A percentile compares a stretch with the other conserved stretches of the same genome.
These are phyloP conservation scores for Plodia interpunctella DNA, from an alignment of 1,140 invertebrate species.

Conservation along the genomic window DNA sequence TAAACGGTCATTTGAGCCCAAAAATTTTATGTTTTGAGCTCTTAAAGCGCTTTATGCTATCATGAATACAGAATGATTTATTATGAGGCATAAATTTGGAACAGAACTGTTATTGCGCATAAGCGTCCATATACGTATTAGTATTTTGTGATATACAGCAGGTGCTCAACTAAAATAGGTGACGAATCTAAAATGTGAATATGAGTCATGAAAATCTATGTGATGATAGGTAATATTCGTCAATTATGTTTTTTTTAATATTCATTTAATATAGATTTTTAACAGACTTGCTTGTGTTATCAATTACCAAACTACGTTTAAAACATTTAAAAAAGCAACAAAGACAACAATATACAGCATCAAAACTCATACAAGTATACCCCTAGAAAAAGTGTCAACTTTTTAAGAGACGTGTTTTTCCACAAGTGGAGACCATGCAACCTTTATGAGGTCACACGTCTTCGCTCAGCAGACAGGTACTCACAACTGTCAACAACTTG, in stretches of 20 bases:
- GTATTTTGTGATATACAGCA: conserved; percentile 2
- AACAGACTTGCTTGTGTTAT: too few species aligned
- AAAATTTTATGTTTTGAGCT: conserved; percentile 18
- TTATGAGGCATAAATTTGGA: conserved; percentile 11
- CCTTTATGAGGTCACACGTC: conserved; percentile 10
- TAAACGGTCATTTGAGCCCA: conserved; percentile 10
- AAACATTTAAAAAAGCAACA: too few species aligned
- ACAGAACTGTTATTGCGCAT: conserved; percentile 7
- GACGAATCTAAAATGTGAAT: not conserved
- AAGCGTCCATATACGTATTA: conserved; percentile 1
- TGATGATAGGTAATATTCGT: not conserved
- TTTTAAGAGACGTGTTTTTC: conserved; percentile 8
- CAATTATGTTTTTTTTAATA: too few species aligned
- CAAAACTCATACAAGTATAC: not conserved
- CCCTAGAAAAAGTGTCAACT: not conserved
- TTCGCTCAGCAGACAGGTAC: not conserved
- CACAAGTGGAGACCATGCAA: conserved; percentile 2
- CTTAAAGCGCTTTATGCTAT: conserved; percentile 18
- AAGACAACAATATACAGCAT: too few species aligned
- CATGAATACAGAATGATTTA: conserved; percentile 18
- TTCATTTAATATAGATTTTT: too few species aligned
- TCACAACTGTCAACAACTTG: conserved; percentile 5
- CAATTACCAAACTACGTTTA: too few species aligned
- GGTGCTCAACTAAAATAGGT: not conserved
- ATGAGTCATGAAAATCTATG: not conserved